These are phyloP conservation scores for Drosophila pruinosa DNA, from an alignment of 1,140 invertebrate species.

Conservation along the genomic window DNA sequence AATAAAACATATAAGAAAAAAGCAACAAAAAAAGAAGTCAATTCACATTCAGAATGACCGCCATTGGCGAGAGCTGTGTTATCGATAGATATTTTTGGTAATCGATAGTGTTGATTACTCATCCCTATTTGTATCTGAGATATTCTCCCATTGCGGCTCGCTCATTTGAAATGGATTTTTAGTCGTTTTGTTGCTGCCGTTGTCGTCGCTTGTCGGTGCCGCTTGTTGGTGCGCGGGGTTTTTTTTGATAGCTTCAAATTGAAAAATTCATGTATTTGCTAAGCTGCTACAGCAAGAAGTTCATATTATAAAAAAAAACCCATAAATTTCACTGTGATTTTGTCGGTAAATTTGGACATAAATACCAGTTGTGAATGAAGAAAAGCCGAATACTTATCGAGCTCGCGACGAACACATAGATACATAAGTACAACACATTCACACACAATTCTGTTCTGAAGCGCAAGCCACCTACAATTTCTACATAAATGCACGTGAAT, in stretches of 20 bases:
- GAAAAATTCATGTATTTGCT: slow-evolving; percentile 44
- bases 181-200: slow-evolving; percentile 72
- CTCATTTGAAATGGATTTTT: slow-evolving; percentile 52
- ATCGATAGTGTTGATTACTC: slow-evolving; percentile 33
- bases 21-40: not conserved
- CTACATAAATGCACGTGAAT: slow-evolving; percentile 50
- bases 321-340: slow-evolving; percentile 56
- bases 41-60: not conserved
- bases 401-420: slow-evolving; percentile 30
- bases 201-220: slow-evolving; percentile 61
- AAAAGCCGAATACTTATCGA: slow-evolving; percentile 39
- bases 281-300: slow-evolving; percentile 29
- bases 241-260: slow-evolving; percentile 63
- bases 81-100: slow-evolving; percentile 16
- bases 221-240: slow-evolving; percentile 65
- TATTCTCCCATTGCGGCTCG: slow-evolving; percentile 38
- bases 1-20: slow-evolving; percentile 73
- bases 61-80: not conserved
- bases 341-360: slow-evolving; percentile 43
- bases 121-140: slow-evolving; percentile 51
- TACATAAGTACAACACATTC: slow-evolving; percentile 9
- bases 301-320: slow-evolving; percentile 25
- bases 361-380: slow-evolving; percentile 40
- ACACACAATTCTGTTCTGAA: slow-evolving; percentile 30
- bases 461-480: slow-evolving; percentile 28